phyloP scores from a whole-genome alignment of 2,113 vertebrate species.

The Elgaria multicarinata region DNA sequence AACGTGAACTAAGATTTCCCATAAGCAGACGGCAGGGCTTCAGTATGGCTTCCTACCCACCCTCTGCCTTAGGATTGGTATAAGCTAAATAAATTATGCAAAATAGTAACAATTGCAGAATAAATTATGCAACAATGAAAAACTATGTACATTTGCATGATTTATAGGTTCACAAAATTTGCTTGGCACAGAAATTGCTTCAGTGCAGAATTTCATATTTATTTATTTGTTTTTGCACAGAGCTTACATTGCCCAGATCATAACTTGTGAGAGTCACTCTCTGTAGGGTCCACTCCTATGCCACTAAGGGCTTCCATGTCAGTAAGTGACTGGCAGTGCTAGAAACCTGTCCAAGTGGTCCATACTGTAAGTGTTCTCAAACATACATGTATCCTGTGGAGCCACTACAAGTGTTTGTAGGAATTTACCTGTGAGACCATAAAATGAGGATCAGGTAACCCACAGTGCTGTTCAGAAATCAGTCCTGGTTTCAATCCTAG shows the following conservation, averaged over 20 bases:
- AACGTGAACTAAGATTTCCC: neutral
- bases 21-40: neutral
- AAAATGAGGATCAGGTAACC: neutral
- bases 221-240: neutral
- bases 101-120: neutral
- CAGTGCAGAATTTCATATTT: neutral
- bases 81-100: neutral
- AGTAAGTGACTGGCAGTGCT: neutral
- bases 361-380: neutral
- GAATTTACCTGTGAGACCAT: neutral
- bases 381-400: neutral
- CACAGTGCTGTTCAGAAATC: neutral
- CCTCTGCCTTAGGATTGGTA: neutral
- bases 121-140: neutral
- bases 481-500: neutral
- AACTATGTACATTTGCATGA: neutral
- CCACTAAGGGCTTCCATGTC: neutral
- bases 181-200: neutral
- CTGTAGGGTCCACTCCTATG: neutral
- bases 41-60: neutral
- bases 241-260: too few relatives aligned
- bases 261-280: neutral
- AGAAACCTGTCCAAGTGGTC: neutral
- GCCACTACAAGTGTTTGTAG: neutral
- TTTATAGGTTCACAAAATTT: neutral